phyloP scores from a whole-genome alignment of 2,797 vertebrate genomes.

The Gila robusta region DNA sequence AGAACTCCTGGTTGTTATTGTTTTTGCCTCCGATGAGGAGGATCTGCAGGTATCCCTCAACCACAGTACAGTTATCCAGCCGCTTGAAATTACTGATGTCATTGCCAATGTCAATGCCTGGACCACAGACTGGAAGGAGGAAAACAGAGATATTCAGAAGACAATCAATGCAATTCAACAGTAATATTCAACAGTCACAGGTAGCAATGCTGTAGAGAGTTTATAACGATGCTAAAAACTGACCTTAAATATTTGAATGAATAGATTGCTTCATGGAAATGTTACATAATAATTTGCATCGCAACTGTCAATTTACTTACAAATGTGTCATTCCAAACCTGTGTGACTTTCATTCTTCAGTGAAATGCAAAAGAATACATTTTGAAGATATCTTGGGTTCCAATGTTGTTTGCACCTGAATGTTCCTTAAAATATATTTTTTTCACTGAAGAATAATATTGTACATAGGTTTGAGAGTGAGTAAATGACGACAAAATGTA shows the following conservation, averaged over 20 bases:
- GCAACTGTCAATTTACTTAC: not conserved
- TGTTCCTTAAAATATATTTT: not conserved
- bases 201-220: not conserved
- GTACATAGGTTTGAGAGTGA: not conserved
- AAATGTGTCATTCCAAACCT: not conserved
- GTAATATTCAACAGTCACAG: not conserved
- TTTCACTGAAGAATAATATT: not conserved
- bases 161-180: not conserved
- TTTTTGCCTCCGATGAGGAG: slow-evolving; percentile 92
- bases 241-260: not conserved
- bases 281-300: not conserved
- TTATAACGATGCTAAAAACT: not conserved
- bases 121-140: slow-evolving; percentile 86
- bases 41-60: slow-evolving; percentile 96
- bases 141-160: slow-evolving; percentile 14
- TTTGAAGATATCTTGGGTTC: not conserved
- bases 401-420: too few relatives aligned
- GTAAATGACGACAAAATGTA: not conserved
- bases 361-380: not conserved
- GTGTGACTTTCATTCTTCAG: not conserved
- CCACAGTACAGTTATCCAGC: slow-evolving; percentile 96
- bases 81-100: slow-evolving; percentile 88
- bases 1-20: slow-evolving; percentile 83
- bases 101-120: slow-evolving; percentile 94
- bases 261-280: not conserved